Evolutionary conservation across 2,888 invertebrate genomes (phyloP), one percentile per base, ranked within the genome.

Genomic region (Aricia artaxerxes): DNA sequence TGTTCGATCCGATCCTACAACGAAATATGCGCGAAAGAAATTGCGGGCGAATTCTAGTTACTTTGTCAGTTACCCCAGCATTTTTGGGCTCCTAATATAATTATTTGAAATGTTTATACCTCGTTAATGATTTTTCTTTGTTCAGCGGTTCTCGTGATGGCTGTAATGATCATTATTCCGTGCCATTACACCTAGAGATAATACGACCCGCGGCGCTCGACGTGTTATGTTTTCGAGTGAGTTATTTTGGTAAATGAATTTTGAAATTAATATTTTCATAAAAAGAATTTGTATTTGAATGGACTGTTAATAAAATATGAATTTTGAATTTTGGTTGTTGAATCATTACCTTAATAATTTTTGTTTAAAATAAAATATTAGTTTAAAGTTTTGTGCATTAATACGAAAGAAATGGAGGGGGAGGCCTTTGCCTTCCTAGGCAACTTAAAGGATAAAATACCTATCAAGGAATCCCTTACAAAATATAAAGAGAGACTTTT

Each of bases 61-160:
- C 11, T 69, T 69, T 69, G 35, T 64, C n/a, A 13, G 69, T 69
- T 13, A 4, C 11, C 35, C 35, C 4, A 4, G 13, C 69, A 35
- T 35, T 69, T 69, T 69, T 13, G 69, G 2, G 31, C 3, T 13
- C 69, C 5, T 13, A 35, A 35, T 69, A 35, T 13, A 13, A 35
- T 69, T 64, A 64, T 64, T 64, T 69, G 4, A 35, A 69, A 11
- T 13, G 69, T 4, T 69, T 35, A 69, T 64, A 31, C 2, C 61
- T 64, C 64, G 64, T 64, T 64, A 31, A 9, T 64, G 69, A 35
- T 69, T 69, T 69, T 69, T 13, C 69, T 69, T 69, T 69, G 69
- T 69, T 69, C 69, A 69, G 69, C 35, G 35, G 35, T 11, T 31
- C 64, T 13, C 35, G 13, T 69, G 13, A 69, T 69, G 35, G 7